Evolutionary conservation across 2,888 invertebrate genomes (phyloP).

Genomic region (Euzetes globulus): DNA sequence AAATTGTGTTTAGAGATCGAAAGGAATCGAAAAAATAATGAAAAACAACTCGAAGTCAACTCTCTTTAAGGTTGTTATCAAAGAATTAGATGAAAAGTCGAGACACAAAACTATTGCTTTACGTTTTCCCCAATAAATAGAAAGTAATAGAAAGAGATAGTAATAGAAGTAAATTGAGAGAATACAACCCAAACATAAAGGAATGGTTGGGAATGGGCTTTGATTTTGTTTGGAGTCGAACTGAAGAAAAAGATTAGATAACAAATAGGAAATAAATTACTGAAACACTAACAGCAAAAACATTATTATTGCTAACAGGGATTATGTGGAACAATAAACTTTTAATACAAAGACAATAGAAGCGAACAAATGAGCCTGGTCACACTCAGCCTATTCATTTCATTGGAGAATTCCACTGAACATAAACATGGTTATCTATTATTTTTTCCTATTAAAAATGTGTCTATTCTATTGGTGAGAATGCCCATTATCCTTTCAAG

Average conservation of each 20-base stretch:
- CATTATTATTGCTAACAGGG: constrained; percentile 25
- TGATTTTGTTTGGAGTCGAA: neutral
- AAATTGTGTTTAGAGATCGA: neutral
- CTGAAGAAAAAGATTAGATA: constrained; percentile 17
- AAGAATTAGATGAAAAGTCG: constrained; percentile 2
- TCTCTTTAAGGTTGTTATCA: constrained; percentile 21
- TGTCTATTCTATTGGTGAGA: too few relatives aligned
- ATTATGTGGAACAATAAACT: constrained; percentile 11
- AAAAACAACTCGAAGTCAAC: neutral
- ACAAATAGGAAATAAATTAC: constrained; percentile 27
- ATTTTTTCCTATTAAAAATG: too few relatives aligned
- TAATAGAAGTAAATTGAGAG: too few relatives aligned
- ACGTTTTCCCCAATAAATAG: neutral
- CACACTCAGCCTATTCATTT: too few relatives aligned
- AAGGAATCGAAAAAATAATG: neutral
- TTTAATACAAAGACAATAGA: neutral
- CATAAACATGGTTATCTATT: too few relatives aligned
- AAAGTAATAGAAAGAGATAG: neutral
- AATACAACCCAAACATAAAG: neutral
- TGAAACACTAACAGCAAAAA: neutral
- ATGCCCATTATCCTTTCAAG: too few relatives aligned
- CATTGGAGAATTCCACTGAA: too few relatives aligned
- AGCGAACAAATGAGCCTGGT: neutral
- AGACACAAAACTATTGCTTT: neutral
- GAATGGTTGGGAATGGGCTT: neutral